These are phyloP conservation scores for Neoascia interrupta DNA, from an alignment of 2,888 invertebrate genomes.

Conservation along the genomic window DNA sequence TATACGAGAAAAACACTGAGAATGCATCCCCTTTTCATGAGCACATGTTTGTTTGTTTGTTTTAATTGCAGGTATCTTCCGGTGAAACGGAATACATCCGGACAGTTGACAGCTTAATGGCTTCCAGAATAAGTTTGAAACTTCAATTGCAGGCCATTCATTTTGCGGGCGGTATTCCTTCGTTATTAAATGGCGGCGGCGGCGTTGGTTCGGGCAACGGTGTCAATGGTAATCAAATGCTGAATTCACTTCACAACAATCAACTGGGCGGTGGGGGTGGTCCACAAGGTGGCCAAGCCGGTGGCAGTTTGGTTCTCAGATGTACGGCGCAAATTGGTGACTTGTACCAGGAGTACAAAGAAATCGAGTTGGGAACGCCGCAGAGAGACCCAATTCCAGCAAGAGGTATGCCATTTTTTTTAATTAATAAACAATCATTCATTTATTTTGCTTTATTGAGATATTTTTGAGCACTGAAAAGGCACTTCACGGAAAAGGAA, in stretches of 20 bases:
- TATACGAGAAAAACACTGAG: background rate
- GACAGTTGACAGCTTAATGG: constrained; percentile 78
- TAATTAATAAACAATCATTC: no score
- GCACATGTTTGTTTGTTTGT: no score
- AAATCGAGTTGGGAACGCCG: constrained; percentile 85
- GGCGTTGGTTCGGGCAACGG: constrained; percentile 42
- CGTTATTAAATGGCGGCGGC: constrained; percentile 71
- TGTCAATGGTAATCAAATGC: constrained; percentile 63
- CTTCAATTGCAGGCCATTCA: constrained; percentile 79
- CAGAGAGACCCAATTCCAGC: constrained; percentile 89
- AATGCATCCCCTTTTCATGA: constrained; percentile 38
- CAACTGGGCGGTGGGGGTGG: constrained; percentile 50
- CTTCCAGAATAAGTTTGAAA: constrained; percentile 77
- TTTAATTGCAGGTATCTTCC: constrained; percentile 75
- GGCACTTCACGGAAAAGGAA: no score
- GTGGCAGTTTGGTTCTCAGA: constrained; percentile 85
- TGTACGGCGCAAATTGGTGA: constrained; percentile 86
- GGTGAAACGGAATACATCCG: constrained; percentile 77
- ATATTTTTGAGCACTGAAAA: no score
- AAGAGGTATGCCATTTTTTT: constrained; percentile 84
- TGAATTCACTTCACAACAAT: constrained; percentile 74
- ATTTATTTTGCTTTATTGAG: no score
- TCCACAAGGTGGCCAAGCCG: constrained; percentile 77
- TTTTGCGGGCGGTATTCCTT: constrained; percentile 76
- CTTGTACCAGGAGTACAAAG: constrained; percentile 85